Conservation (phyloP, 2,888 invertebrate species). For the Geophilus truncorum region DNA sequence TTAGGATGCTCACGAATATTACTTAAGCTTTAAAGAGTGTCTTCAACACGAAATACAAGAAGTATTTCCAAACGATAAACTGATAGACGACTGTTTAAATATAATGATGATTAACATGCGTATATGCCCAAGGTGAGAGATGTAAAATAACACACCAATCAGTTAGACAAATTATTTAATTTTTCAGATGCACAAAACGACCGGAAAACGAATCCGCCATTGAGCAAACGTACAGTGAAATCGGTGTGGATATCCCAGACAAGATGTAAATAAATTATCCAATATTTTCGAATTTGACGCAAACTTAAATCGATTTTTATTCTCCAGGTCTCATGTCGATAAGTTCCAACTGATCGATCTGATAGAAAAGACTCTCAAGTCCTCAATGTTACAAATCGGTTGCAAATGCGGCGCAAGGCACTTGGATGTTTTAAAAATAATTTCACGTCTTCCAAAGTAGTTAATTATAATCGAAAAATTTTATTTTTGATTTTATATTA, state of each 20-base stretch:
- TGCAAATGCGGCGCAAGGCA: not conserved
- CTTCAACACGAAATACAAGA: not conserved
- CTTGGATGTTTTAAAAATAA: not conserved
- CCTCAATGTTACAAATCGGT: not conserved
- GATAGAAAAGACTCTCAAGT: not conserved
- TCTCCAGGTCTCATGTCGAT: not conserved
- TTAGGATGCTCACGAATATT: not conserved
- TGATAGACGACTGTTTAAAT: not conserved
- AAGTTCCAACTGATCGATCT: not conserved
- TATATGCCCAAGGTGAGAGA: not conserved
- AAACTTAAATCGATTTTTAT: not conserved
- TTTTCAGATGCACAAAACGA: not conserved
- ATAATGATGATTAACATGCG: not conserved
- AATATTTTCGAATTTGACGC: no score
- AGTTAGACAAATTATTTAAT: no score
- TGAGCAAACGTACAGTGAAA: not conserved
- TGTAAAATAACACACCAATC: no score
- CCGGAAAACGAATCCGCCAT: not conserved
- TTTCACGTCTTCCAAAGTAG: not conserved
- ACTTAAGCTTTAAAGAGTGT: not conserved
- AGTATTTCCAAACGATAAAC: not conserved
- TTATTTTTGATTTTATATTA: not conserved
- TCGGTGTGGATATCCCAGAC: not conserved
- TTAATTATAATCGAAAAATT: not conserved
- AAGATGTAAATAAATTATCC: not conserved